Base-by-base conservation (phyloP, 2,888 invertebrate genomes). In the Aleiodes alternator region DNA sequence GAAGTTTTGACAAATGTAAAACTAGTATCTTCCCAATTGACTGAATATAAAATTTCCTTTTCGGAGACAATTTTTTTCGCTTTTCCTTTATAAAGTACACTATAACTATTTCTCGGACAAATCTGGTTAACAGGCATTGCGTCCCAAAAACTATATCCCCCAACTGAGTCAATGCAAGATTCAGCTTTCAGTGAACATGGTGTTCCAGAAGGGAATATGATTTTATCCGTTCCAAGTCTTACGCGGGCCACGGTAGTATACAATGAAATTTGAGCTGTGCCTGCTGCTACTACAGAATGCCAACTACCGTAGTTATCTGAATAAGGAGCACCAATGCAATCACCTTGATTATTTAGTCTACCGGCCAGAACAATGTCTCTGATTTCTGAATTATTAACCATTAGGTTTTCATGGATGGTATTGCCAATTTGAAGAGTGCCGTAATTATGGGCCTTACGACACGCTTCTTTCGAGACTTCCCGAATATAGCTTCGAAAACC, bases 1-100 rank as follows among this genome's bases (percentile, higher is more conserved):
- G 9, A 3, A 43, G 43, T 43, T 9, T 51, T 66, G 0, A 75
- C 66, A 8, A 81, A 31, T 0, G 80, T 78, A 43, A 81, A 82
- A 5, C 79, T 81, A 0, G 72, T 76, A 8, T 75, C 76, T 4
- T 57, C n/a, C 3, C 69, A 48, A 2, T 59, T 66, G 0, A 81
- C 57, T 3, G 79, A 73, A n/a, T 78, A 79, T n/a, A 81, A 14
- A 0, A 9, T 57, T 29, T 77, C 71, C 0, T 1, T 0, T 31
- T 50, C n/a, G 3, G 53, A 14, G 7, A 38, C 29, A 9, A 43
- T 11, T 61, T 55, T 71, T 1, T 72, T 69, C 3, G 72, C 59
- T 2, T 8, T 5, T 12, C 80, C 79, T 9, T 68, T 59, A 23
- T 79, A 78, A 0, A 81, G 48, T 0, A 77, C 70, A 29, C 72